These are phyloP conservation scores for Reticulitermes speratus DNA, from an alignment of 1,140 invertebrate species.

Conservation along the genomic window DNA sequence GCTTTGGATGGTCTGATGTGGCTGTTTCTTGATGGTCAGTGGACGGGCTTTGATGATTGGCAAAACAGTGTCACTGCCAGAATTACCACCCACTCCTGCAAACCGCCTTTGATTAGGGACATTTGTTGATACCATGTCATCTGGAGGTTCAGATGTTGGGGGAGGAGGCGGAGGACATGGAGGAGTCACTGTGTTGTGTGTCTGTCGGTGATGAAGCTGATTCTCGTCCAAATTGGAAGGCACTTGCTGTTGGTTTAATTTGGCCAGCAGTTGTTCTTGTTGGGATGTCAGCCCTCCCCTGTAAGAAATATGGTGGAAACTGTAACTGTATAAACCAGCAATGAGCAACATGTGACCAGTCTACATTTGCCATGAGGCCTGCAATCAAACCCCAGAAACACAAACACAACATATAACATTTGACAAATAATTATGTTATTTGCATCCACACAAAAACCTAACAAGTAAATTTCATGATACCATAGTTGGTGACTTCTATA, in stretches of 20 bases:
- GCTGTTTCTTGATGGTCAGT: constrained; percentile 74
- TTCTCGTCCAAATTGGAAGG: background rate
- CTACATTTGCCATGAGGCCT: too few relatives aligned
- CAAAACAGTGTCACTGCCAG: background rate
- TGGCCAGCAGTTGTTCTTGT: constrained; percentile 9
- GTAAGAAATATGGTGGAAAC: too few relatives aligned
- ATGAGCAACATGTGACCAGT: too few relatives aligned
- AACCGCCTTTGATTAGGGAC: constrained; percentile 27
- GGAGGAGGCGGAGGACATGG: constrained; percentile 42
- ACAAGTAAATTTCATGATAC: too few relatives aligned
- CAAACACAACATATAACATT: too few relatives aligned
- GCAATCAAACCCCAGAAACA: too few relatives aligned
- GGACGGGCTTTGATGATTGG: constrained; percentile 79
- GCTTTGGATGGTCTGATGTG: constrained; percentile 71
- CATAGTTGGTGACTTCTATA: too few relatives aligned
- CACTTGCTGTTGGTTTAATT: background rate
- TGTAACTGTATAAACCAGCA: too few relatives aligned
- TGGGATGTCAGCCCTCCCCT: too few relatives aligned
- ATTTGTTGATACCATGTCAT: constrained; percentile 41
- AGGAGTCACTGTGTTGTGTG: too few relatives aligned
- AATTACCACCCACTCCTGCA: background rate
- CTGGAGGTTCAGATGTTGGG: constrained; percentile 44
- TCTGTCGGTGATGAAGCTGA: background rate
- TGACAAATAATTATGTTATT: too few relatives aligned
- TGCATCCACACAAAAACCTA: too few relatives aligned